phyloP scores from a whole-genome alignment of 2,797 vertebrate species.

The Euphonia xanthogaster region DNA sequence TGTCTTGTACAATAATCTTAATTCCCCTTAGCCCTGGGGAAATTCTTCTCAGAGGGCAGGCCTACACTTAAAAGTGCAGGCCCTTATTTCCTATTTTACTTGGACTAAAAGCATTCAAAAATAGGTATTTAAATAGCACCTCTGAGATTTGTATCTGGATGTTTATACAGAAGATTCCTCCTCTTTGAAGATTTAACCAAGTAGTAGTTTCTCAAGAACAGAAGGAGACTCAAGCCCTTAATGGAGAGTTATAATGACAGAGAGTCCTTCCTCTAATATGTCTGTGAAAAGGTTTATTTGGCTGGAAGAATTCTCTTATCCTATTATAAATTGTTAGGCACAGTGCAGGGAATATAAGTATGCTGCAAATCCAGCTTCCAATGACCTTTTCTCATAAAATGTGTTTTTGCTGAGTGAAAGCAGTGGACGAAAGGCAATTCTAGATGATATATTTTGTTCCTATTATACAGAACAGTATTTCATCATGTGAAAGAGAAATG shows the following conservation, averaged over 20 bases:
- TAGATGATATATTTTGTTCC: background rate
- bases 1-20: background rate
- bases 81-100: background rate
- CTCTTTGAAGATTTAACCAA: background rate
- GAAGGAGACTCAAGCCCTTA: background rate
- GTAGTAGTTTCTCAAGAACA: background rate
- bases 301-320: background rate
- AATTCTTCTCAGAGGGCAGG: background rate
- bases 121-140: background rate
- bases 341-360: background rate
- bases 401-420: constrained; percentile 31
- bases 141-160: background rate
- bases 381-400: constrained; percentile 26
- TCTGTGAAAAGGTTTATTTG: constrained; percentile 16
- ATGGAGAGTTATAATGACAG: background rate
- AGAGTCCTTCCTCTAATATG: background rate
- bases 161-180: background rate
- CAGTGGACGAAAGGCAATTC: background rate
- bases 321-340: background rate
- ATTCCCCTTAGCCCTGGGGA: background rate
- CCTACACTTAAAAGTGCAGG: background rate
- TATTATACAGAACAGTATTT: constrained; percentile 29
- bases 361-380: constrained; percentile 5
- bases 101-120: background rate
- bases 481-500: constrained; percentile 19